phyloP scores from a whole-genome alignment of 2,113 vertebrate species.

The Misgurnus anguillicaudatus region DNA sequence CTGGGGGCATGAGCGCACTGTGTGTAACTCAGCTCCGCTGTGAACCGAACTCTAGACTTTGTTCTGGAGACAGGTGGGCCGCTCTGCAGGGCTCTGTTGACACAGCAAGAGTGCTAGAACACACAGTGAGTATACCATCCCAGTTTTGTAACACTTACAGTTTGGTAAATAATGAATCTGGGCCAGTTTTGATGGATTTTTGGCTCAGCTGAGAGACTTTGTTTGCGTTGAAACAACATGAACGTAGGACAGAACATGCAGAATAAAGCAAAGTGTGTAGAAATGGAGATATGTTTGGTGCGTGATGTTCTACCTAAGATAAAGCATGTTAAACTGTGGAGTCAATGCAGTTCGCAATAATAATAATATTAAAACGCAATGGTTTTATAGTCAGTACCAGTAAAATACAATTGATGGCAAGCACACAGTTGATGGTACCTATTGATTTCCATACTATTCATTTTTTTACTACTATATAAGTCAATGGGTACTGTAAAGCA shows the following conservation, averaged over 20 bases:
- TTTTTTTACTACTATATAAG: no score
- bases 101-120: slow-evolving; percentile 2
- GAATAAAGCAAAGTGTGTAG: background rate
- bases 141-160: background rate
- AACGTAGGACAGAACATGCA: background rate
- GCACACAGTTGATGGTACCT: no score
- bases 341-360: no score
- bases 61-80: slow-evolving; percentile 23
- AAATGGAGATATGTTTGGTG: background rate
- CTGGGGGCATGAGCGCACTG: background rate
- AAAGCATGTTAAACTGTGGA: no score
- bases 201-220: background rate
- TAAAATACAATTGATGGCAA: no score
- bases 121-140: slow-evolving; percentile 6
- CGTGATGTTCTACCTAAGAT: no score
- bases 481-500: no score
- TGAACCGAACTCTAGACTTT: slow-evolving; percentile 23
- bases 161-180: background rate
- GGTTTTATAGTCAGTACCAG: no score
- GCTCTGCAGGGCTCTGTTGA: slow-evolving; percentile 34
- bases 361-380: no score
- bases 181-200: background rate
- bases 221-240: background rate
- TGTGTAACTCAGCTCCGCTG: slow-evolving; percentile 15
- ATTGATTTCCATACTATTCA: no score